phyloP scores from a whole-genome alignment of 2,888 invertebrate species.

The Panopea generosa region DNA sequence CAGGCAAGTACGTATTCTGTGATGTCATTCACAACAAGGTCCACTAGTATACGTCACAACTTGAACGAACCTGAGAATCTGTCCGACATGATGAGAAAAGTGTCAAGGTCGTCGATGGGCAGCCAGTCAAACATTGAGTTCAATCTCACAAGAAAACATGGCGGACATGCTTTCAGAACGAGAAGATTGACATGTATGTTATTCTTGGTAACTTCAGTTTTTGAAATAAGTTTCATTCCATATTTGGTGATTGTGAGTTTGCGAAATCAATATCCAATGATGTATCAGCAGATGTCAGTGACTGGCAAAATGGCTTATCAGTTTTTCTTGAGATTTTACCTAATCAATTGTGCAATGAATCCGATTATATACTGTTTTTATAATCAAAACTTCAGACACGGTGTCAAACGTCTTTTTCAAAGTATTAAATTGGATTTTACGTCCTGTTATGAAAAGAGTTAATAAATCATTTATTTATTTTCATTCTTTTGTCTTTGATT shows the following conservation, averaged over 20 bases:
- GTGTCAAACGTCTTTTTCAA: constrained; percentile 44
- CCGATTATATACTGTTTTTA: constrained; percentile 60
- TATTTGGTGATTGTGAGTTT: constrained; percentile 52
- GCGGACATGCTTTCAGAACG: constrained; percentile 52
- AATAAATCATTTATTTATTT: too few relatives aligned
- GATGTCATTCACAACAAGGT: constrained; percentile 23
- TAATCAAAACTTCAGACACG: constrained; percentile 59
- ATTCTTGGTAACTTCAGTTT: constrained; percentile 56
- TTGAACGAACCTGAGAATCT: constrained; percentile 20
- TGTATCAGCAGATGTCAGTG: constrained; percentile 28
- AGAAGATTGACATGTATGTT: constrained; percentile 56
- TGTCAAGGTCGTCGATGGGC: constrained; percentile 30
- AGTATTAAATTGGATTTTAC: constrained; percentile 28
- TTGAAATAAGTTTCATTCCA: constrained; percentile 61
- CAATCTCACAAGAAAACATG: constrained; percentile 51
- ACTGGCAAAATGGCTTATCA: constrained; percentile 55
- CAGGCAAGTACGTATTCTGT: constrained; percentile 40
- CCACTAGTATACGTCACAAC: constrained; percentile 23
- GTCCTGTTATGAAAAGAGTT: too few relatives aligned
- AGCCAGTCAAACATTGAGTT: constrained; percentile 51
- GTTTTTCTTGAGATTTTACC: constrained; percentile 53
- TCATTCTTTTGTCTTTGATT: too few relatives aligned
- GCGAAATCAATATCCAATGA: constrained; percentile 34
- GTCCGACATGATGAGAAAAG: constrained; percentile 9
- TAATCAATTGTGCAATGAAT: constrained; percentile 62